Percentiles rank a stretch among this genome's conserved stretches.
These are phyloP conservation scores for Schizaphis graminum DNA, from an alignment of 2,888 invertebrate species.

Conservation along the genomic window DNA sequence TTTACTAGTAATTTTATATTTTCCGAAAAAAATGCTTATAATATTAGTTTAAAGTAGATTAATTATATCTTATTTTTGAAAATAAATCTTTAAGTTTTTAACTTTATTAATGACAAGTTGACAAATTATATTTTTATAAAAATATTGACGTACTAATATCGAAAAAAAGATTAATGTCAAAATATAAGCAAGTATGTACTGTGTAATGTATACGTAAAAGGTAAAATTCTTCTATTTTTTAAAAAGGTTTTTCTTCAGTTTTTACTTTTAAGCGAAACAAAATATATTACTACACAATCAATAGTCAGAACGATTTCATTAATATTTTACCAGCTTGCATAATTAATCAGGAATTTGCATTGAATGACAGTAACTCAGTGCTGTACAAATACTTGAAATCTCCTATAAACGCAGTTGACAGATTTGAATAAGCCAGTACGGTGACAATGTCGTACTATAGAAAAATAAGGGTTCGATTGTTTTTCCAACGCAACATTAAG, in stretches of 20 bases:
- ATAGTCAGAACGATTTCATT: conserved; percentile 34
- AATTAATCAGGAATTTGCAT: conserved; percentile 55
- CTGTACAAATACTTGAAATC: conserved; percentile 34
- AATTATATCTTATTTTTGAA: neutral
- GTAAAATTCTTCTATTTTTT: neutral
- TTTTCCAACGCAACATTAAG: neutral
- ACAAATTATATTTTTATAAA: neutral
- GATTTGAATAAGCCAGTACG: conserved; percentile 36
- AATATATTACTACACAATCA: conserved; percentile 20
- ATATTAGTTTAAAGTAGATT: neutral
- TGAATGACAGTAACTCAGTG: conserved; percentile 5
- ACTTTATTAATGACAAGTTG: neutral
- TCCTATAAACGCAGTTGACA: neutral
- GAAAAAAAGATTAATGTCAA: neutral
- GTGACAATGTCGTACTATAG: neutral
- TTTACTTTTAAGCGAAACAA: neutral
- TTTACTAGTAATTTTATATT: neutral
- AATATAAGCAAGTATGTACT: neutral
- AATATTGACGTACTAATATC: neutral
- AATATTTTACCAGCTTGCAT: conserved; percentile 45
- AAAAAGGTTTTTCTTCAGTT: neutral
- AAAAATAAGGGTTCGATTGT: conserved; percentile 35
- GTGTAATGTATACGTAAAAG: neutral
- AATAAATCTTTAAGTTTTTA: neutral
- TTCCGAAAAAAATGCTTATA: neutral